Conservation (phyloP, 2,113 vertebrate species). For the Procavia capensis region DNA sequence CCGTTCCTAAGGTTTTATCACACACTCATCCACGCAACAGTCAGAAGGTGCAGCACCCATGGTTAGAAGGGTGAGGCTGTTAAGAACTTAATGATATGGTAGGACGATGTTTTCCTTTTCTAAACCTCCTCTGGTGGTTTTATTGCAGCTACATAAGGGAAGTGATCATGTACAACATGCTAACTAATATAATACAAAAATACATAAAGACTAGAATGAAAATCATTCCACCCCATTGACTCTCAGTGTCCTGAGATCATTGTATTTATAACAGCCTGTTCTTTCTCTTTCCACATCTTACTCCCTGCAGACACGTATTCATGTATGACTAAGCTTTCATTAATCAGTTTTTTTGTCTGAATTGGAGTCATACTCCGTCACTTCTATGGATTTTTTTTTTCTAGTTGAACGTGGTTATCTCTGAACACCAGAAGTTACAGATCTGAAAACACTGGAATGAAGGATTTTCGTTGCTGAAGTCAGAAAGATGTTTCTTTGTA, state of each 20-base stretch:
- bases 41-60: rapidly evolving
- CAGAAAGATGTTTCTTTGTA: too few species aligned
- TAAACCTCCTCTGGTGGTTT: background rate
- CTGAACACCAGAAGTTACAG: background rate
- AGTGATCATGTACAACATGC: background rate
- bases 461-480: too few species aligned
- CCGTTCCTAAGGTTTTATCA: background rate
- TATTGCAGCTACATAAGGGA: background rate
- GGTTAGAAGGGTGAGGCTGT: background rate
- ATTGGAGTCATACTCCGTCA: background rate
- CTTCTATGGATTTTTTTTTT: background rate
- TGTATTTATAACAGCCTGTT: background rate
- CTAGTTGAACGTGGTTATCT: background rate
- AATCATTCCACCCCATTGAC: background rate
- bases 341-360: background rate
- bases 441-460: too few species aligned
- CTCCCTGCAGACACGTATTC: background rate
- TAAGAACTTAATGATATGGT: background rate
- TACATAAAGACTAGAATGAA: background rate
- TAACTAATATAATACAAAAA: background rate
- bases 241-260: background rate
- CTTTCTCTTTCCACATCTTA: background rate
- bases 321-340: too few species aligned
- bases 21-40: too few species aligned
- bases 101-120: background rate